Evolutionary conservation across 2,113 vertebrate species (phyloP).

Genomic region (Heterotilapia buettikoferi): DNA sequence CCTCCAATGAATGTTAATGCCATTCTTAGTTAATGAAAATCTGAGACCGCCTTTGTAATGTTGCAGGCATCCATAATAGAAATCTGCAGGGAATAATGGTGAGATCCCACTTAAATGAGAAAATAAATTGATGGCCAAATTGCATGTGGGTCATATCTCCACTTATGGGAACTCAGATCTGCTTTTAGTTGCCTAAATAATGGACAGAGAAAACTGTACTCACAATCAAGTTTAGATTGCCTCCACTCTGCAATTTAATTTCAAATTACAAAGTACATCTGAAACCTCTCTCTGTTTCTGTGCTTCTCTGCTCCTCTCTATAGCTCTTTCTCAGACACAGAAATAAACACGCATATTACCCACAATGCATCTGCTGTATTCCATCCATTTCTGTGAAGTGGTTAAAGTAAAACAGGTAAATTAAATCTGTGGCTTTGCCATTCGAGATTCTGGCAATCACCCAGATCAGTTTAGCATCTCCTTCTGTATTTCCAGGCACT

Average conservation of each 20-base stretch:
- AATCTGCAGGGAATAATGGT: conserved; percentile 63
- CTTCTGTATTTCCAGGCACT: conserved; percentile 41
- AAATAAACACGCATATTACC: conserved; percentile 1
- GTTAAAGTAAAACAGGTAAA: conserved; percentile 50
- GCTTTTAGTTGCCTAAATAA: conserved; percentile 42
- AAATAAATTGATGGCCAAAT: conserved; percentile 68
- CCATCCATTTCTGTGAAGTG: conserved; percentile 28
- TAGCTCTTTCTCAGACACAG: background rate
- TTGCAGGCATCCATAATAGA: conserved; percentile 48
- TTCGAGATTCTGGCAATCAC: conserved; percentile 38
- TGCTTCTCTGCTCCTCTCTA: background rate
- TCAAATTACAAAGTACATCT: conserved; percentile 12
- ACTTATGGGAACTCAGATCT: conserved; percentile 45
- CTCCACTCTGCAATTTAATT: background rate
- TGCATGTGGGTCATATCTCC: conserved; percentile 66
- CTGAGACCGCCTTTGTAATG: conserved; percentile 42
- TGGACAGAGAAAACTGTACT: background rate
- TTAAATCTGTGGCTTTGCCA: conserved; percentile 51
- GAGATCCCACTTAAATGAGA: conserved; percentile 68
- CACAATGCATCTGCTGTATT: conserved; percentile 14
- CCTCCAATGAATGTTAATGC: conserved; percentile 54
- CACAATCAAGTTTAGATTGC: background rate
- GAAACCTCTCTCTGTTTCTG: background rate
- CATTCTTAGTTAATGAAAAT: conserved; percentile 65
- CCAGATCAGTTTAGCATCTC: conserved; percentile 39